Evolutionary conservation across 2,113 vertebrate species (phyloP).

Genomic region (Pachyramphus minor): DNA sequence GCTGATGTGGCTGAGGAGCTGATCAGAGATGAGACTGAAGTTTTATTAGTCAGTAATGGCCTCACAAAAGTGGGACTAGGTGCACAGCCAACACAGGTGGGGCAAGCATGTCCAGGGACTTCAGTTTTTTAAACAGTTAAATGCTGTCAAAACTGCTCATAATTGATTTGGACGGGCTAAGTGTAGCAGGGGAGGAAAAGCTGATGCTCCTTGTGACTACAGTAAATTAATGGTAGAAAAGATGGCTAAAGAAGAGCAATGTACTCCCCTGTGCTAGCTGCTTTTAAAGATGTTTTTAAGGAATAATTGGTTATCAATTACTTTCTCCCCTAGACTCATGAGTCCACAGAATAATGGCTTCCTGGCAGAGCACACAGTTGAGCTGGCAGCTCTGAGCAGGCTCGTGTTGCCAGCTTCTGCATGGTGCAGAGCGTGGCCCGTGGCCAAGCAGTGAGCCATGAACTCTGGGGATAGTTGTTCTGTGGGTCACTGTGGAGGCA

Average conservation of each 20-base stretch:
- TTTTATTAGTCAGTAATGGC: not conserved
- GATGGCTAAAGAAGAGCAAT: not conserved
- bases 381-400: conserved; percentile 12
- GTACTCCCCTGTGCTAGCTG: not conserved
- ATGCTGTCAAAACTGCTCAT: not conserved
- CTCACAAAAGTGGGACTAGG: not conserved
- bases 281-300: not conserved
- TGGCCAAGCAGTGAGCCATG: not conserved
- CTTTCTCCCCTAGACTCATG: not conserved
- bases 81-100: too few species aligned
- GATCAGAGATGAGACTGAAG: not conserved
- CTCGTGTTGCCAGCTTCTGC: not conserved
- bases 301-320: not conserved
- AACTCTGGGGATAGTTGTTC: not conserved
- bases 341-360: not conserved
- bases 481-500: not conserved
- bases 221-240: not conserved
- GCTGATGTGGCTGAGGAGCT: not conserved
- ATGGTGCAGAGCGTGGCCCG: not conserved
- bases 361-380: not conserved
- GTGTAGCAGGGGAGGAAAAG: not conserved
- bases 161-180: not conserved
- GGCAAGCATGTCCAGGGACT: not conserved
- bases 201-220: not conserved
- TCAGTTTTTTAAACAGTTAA: not conserved